These are phyloP conservation scores for Trichosurus vulpecula DNA, from an alignment of 2,797 vertebrate species.

Conservation along the genomic window DNA sequence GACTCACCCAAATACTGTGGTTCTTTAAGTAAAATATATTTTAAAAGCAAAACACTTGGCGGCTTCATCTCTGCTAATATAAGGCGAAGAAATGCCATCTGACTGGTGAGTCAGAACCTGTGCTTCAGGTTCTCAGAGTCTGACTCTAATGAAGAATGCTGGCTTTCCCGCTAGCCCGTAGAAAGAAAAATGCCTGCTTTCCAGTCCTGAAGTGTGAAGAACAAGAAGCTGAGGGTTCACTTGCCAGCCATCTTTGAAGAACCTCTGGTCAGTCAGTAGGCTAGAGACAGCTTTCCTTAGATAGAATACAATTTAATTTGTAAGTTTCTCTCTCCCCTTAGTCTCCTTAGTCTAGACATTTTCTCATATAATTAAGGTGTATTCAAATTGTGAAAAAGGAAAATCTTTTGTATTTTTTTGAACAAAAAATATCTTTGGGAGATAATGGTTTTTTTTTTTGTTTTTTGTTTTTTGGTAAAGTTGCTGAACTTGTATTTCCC, in stretches of 20 bases:
- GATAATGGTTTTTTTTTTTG: background rate
- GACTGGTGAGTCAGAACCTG: background rate
- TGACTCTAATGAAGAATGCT: conserved; percentile 27
- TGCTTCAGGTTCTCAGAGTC: background rate
- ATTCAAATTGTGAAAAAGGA: background rate
- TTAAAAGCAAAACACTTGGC: background rate
- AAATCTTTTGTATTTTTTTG: background rate
- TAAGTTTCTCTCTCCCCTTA: background rate
- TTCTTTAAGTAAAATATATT: background rate
- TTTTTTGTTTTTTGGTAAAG: background rate
- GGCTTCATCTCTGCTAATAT: background rate
- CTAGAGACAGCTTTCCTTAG: background rate
- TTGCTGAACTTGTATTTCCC: background rate
- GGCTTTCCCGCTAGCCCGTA: background rate
- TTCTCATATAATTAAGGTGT: background rate
- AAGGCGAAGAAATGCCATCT: background rate
- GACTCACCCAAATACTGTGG: background rate
- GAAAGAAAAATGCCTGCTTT: background rate
- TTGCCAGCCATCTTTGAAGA: background rate
- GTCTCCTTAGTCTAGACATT: background rate
- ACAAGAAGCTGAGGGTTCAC: conserved; percentile 30
- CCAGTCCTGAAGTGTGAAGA: conserved; percentile 42
- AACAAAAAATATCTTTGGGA: background rate
- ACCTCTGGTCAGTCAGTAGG: background rate
- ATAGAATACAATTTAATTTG: background rate